phyloP scores from a whole-genome alignment of 2,888 invertebrate species.

The Lobophora halterata region DNA sequence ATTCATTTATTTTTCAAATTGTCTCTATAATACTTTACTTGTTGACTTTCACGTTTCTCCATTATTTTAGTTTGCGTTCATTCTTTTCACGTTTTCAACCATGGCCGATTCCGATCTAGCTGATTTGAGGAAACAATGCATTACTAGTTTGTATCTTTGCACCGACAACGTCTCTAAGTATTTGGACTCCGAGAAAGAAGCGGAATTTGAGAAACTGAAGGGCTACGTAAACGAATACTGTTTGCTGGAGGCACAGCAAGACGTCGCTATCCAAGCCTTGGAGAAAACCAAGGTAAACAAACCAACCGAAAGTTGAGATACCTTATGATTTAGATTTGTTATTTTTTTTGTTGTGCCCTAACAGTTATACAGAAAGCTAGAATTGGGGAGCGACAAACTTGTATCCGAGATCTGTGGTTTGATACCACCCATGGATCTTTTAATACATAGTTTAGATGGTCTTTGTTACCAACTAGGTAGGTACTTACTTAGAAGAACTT shows the following conservation, averaged over 20 bases:
- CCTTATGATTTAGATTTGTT: constrained; percentile 7
- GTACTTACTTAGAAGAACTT: too few relatives aligned
- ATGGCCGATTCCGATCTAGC: constrained; percentile 57
- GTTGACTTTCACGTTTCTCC: too few relatives aligned
- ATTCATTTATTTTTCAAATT: too few relatives aligned
- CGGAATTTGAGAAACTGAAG: constrained; percentile 52
- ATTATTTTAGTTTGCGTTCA: too few relatives aligned
- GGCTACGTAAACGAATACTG: constrained; percentile 59
- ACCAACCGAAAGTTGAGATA: constrained; percentile 4
- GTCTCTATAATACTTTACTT: too few relatives aligned
- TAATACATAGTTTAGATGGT: too few relatives aligned
- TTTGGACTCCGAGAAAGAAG: constrained; percentile 57
- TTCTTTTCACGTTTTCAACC: too few relatives aligned
- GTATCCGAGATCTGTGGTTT: too few relatives aligned
- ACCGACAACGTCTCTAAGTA: constrained; percentile 65
- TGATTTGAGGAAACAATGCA: constrained; percentile 61
- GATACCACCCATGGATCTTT: too few relatives aligned
- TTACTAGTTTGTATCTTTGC: constrained; percentile 60
- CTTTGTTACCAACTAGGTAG: too few relatives aligned
- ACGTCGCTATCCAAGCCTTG: constrained; percentile 58
- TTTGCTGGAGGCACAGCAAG: constrained; percentile 55
- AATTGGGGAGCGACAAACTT: too few relatives aligned
- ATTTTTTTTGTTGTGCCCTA: neutral
- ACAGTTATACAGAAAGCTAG: too few relatives aligned
- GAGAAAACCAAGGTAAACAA: constrained; percentile 51